Percentiles rank a stretch among this genome's conserved stretches.
Evolutionary conservation across 2,797 vertebrate genomes (phyloP).

Genomic region (Pelochelys cantorii): DNA sequence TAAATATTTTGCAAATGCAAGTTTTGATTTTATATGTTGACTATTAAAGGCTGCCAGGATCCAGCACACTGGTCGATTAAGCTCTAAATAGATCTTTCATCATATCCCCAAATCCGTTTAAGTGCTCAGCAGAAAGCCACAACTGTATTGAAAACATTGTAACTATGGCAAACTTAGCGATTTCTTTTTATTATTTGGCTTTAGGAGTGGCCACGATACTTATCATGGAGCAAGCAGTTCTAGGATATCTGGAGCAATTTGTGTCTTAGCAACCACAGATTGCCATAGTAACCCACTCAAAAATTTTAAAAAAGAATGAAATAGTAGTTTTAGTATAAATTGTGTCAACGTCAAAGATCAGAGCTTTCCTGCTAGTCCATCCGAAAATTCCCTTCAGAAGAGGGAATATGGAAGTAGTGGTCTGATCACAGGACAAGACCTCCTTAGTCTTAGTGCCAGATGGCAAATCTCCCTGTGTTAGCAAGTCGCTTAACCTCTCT

Average conservation of each 20-base stretch:
- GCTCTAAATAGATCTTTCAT: background rate
- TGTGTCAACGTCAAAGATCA: background rate
- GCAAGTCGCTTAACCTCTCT: background rate
- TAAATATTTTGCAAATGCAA: background rate
- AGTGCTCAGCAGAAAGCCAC: background rate
- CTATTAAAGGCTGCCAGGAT: background rate
- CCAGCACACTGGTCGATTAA: background rate
- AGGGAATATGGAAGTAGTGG: background rate
- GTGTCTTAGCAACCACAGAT: constrained; percentile 57
- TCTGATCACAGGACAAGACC: background rate
- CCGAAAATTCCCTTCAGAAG: background rate
- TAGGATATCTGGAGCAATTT: constrained; percentile 27
- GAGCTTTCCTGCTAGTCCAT: background rate
- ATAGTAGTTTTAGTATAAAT: background rate
- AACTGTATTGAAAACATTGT: background rate
- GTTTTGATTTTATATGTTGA: background rate
- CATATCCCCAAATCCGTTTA: background rate
- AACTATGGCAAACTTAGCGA: background rate
- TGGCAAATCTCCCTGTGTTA: background rate
- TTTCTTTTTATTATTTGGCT: constrained; percentile 5
- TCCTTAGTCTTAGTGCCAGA: background rate
- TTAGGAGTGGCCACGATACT: constrained; percentile 23
- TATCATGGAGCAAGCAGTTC: constrained; percentile 20
- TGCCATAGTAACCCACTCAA: constrained; percentile 39
- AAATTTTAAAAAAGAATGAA: constrained; percentile 15